Conservation (phyloP, 2,113 vertebrate species). For the Egretta garzetta region DNA sequence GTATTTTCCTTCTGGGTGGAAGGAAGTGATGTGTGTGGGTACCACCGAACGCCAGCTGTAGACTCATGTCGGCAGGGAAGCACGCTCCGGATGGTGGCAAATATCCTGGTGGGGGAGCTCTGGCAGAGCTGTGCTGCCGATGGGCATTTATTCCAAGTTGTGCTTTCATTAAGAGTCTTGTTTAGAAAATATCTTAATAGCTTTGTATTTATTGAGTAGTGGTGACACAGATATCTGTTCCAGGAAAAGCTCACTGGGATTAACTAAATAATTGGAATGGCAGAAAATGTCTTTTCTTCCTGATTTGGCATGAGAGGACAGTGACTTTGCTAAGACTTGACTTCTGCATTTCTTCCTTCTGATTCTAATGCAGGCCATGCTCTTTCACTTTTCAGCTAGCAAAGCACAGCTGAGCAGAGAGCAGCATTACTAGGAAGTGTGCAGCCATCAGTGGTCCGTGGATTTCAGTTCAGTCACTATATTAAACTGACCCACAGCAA, state of each 20-base stretch:
- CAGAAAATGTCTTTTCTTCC: neutral
- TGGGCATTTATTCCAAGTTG: neutral
- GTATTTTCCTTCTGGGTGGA: neutral
- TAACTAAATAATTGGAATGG: conserved; percentile 25
- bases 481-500: neutral
- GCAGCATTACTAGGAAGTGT: neutral
- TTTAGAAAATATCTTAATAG: conserved; percentile 40
- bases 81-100: neutral
- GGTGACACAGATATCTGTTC: neutral
- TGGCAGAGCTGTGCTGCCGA: neutral
- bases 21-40: accelerated
- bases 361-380: neutral
- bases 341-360: neutral
- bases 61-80: accelerated
- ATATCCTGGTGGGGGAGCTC: neutral
- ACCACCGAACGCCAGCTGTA: accelerated
- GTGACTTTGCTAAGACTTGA: conserved; percentile 3
- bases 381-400: neutral
- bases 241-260: conserved; percentile 31
- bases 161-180: conserved; percentile 15
- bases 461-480: neutral
- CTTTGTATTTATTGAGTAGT: conserved; percentile 26
- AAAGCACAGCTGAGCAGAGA: neutral
- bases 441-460: neutral
- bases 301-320: neutral